Evolutionary conservation across 30 jellyfish, hydroid and myxozoan genomes (phyloP).

Genomic region (Mastigias papua): DNA sequence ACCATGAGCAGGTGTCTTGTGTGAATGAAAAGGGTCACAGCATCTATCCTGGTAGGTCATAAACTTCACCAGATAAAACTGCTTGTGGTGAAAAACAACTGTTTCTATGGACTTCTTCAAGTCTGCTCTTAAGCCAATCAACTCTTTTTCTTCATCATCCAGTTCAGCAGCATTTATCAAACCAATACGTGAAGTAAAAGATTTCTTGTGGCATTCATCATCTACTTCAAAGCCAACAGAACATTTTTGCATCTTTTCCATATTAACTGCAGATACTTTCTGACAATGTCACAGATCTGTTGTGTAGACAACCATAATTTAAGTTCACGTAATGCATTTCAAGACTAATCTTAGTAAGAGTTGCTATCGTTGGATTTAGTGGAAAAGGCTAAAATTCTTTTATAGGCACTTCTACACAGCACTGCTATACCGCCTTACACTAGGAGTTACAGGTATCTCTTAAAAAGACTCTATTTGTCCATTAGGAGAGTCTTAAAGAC

Average conservation of each 20-base stretch:
- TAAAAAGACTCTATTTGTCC: not conserved
- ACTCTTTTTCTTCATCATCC: conserved; percentile 22
- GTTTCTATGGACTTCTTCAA: conserved; percentile 5
- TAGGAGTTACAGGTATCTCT: not conserved
- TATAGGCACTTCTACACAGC: not conserved
- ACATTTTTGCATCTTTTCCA: conserved; percentile 18
- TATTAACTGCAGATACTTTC: not conserved
- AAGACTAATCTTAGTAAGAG: not conserved
- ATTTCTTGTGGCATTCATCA: conserved; percentile 11
- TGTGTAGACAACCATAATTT: not conserved
- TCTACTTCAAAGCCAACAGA: conserved; percentile 15
- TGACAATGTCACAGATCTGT: not conserved
- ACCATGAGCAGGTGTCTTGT: not conserved
- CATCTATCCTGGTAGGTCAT: conserved; percentile 24
- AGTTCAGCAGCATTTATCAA: conserved; percentile 18
- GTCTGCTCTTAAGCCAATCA: conserved; percentile 4
- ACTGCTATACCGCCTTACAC: not conserved
- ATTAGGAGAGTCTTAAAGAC: not conserved
- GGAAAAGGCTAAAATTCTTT: not conserved
- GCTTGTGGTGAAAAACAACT: conserved; percentile 8
- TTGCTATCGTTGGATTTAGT: not conserved
- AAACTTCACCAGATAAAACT: conserved; percentile 10
- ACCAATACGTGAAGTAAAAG: conserved; percentile 9
- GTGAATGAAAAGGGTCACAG: conserved; percentile 27
- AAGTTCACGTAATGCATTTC: not conserved